Conservation (phyloP, 2,888 invertebrate genomes). For the Callimorpha dominula region DNA sequence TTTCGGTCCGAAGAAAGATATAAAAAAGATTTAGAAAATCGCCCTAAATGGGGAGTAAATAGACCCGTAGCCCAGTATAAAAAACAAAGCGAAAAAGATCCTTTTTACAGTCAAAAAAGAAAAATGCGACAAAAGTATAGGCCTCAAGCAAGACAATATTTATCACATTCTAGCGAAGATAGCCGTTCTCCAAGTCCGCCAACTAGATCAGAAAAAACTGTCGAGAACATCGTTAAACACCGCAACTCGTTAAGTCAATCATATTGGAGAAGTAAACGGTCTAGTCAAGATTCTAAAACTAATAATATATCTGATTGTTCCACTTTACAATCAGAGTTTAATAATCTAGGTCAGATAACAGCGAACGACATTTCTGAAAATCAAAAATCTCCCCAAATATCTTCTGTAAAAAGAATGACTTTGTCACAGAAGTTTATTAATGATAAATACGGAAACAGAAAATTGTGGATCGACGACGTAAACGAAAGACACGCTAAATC, state of each 20-base stretch:
- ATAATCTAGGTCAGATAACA: slow-evolving; percentile 81
- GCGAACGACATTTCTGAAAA: slow-evolving; percentile 67
- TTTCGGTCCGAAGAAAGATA: slow-evolving; percentile 84
- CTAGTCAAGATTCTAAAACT: slow-evolving; percentile 78
- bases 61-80: slow-evolving; percentile 93
- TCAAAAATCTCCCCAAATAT: slow-evolving; percentile 76
- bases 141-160: slow-evolving; percentile 84
- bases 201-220: slow-evolving; percentile 72
- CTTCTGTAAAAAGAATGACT: slow-evolving; percentile 75
- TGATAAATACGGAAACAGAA: slow-evolving; percentile 84
- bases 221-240: slow-evolving; percentile 72
- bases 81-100: slow-evolving; percentile 96
- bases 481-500: slow-evolving; percentile 71
- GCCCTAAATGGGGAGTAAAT: slow-evolving; percentile 92
- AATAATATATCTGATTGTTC: slow-evolving; percentile 61
- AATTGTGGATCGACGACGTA: slow-evolving; percentile 79
- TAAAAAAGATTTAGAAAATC: slow-evolving; percentile 87
- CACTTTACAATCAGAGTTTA: slow-evolving; percentile 83
- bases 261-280: slow-evolving; percentile 82
- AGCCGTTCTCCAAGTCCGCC: slow-evolving; percentile 87
- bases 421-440: slow-evolving; percentile 85
- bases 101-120: slow-evolving; percentile 91
- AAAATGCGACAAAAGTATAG: slow-evolving; percentile 89
- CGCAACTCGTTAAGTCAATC: slow-evolving; percentile 83
- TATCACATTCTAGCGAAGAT: slow-evolving; percentile 88